Evolutionary conservation across 1,140 invertebrate species (phyloP).

Genomic region (Phenacoccus solenopsis): DNA sequence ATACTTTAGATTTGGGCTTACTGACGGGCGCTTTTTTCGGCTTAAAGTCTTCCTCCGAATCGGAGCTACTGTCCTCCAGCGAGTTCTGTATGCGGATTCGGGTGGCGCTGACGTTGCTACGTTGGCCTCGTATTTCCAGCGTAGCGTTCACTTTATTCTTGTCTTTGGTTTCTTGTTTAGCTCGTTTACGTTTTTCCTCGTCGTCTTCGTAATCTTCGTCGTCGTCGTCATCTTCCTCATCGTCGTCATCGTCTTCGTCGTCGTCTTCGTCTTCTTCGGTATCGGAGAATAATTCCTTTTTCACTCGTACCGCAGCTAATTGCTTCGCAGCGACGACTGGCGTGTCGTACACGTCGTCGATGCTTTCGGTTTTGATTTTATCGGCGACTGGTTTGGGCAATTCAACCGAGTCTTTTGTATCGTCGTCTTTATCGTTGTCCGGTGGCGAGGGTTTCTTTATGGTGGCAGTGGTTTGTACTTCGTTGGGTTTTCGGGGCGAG

Average conservation of each 20-base stretch:
- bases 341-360: neutral
- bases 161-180: neutral
- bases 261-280: neutral
- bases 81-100: slow-evolving; percentile 1
- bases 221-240: neutral
- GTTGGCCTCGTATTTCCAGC: neutral
- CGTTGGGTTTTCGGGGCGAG: neutral
- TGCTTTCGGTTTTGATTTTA: neutral
- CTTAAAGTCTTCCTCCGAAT: neutral
- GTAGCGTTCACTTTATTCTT: neutral
- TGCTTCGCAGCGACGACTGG: neutral
- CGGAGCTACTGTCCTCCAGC: neutral
- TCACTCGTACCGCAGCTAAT: neutral
- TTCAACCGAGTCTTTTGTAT: too few species aligned
- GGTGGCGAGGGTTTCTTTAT: neutral
- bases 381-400: neutral
- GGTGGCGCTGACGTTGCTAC: neutral
- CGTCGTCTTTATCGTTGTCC: neutral
- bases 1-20: neutral
- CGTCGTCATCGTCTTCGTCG: neutral
- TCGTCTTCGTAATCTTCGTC: neutral
- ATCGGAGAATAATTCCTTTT: neutral
- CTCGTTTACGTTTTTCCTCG: neutral
- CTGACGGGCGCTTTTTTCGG: neutral
- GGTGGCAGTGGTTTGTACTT: neutral